Evolutionary conservation across 2,888 invertebrate species (phyloP).

Genomic region (Scaptomyza flava): DNA sequence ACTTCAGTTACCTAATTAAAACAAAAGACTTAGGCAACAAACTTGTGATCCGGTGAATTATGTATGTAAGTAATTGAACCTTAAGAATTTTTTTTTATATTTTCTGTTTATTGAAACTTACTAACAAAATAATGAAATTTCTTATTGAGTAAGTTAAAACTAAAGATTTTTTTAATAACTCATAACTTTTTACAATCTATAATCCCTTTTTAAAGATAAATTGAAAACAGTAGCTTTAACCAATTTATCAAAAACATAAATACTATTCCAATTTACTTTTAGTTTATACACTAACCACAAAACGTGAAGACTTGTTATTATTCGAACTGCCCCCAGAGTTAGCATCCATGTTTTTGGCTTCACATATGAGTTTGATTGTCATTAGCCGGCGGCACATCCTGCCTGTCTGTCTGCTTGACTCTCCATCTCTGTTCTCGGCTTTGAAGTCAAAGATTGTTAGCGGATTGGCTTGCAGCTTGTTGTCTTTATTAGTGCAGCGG

Average conservation of each 20-base stretch:
- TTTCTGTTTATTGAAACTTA: too few relatives aligned
- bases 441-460: constrained; percentile 13
- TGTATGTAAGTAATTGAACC: too few relatives aligned
- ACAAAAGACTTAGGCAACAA: constrained; percentile 63
- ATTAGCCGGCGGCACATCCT: constrained; percentile 68
- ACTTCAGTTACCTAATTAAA: constrained; percentile 50
- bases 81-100: too few relatives aligned
- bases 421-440: not conserved
- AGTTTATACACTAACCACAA: not conserved
- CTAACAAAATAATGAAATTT: too few relatives aligned
- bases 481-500: constrained; percentile 73
- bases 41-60: constrained; percentile 15
- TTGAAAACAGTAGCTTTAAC: not conserved
- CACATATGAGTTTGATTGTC: constrained; percentile 43
- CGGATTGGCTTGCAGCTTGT: constrained; percentile 71
- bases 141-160: too few relatives aligned
- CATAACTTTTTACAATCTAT: not conserved
- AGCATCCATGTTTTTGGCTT: constrained; percentile 8
- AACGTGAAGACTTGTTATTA: not conserved
- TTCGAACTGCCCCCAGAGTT: constrained; percentile 3
- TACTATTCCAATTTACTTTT: too few relatives aligned
- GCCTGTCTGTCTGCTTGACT: constrained; percentile 29
- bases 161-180: too few relatives aligned
- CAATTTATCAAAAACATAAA: too few relatives aligned
- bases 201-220: not conserved